Evolutionary conservation across 2,888 invertebrate species (phyloP).

Genomic region (Nephrocerus scutellatus): DNA sequence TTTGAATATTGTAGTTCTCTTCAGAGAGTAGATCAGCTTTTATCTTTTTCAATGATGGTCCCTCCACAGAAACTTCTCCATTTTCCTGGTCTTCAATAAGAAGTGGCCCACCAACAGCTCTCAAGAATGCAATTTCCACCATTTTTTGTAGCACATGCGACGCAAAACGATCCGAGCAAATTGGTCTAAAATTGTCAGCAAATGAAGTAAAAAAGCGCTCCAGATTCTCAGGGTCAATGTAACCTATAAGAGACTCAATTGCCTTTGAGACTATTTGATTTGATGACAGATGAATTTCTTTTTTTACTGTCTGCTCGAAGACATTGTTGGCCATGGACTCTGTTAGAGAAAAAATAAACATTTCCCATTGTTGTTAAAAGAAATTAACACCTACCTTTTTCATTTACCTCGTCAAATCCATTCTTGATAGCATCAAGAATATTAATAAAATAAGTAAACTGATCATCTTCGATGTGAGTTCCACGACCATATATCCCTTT

Average conservation of each 20-base stretch:
- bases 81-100: slow-evolving; percentile 20
- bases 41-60: slow-evolving; percentile 37
- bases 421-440: slow-evolving; percentile 65
- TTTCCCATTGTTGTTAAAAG: neutral
- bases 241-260: slow-evolving; percentile 67
- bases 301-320: slow-evolving; percentile 60
- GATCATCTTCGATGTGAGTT: slow-evolving; percentile 61
- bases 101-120: slow-evolving; percentile 28
- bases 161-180: slow-evolving; percentile 69
- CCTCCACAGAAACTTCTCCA: slow-evolving; percentile 16
- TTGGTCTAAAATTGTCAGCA: slow-evolving; percentile 58
- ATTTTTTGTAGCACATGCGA: slow-evolving; percentile 73
- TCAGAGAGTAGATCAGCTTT: slow-evolving; percentile 32
- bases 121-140: slow-evolving; percentile 41
- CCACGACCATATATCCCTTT: slow-evolving; percentile 67
- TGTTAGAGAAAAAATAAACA: slow-evolving; percentile 17
- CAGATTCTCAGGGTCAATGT: slow-evolving; percentile 57
- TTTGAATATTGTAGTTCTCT: slow-evolving; percentile 36
- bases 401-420: slow-evolving; percentile 62
- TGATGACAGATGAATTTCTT: slow-evolving; percentile 65
- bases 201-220: slow-evolving; percentile 59
- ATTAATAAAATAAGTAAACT: slow-evolving; percentile 69
- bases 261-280: slow-evolving; percentile 77
- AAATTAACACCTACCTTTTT: slow-evolving; percentile 54
- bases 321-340: slow-evolving; percentile 63